Evolutionary conservation across 2,113 vertebrate genomes (phyloP), one percentile per base, ranked within the genome.

Genomic region (Cavia aperea): DNA sequence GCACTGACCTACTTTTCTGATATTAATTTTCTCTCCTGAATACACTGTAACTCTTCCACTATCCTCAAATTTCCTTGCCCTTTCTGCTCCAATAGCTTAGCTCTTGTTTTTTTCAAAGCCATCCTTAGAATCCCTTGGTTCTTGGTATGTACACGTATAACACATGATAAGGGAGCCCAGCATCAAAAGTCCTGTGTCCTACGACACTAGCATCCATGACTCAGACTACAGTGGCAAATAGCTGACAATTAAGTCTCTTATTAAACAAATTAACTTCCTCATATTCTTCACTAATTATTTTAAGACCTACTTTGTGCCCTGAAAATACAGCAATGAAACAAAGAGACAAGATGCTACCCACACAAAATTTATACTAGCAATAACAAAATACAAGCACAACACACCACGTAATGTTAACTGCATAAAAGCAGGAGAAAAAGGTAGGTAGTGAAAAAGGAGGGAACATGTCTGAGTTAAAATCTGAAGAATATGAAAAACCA

Each of bases 21-120:
- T 43, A 68, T 78, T 46, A 29, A 90, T 81, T 86, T 93, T 16
- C 16, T 92, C 6, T 87, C n/a, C 68, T 83, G 43, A 63, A 39
- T 81, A 68, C 2, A 66, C 10, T 73, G 0, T 18, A 60, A 73
- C 68, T 62, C 24, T 73, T 15, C 5, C 12, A 72, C 33, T 63
- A 7, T 51, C 5, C 46, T 85, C 75, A 79, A 43, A 31, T 31
- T 56, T 31, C 33, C 14, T 16, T 46, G 21, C 46, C 36, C 23
- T 89, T 7, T 70, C 13, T 24, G 39, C 14, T 43, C 4, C 39
- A 39, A 0, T 62, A 43, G 51, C 10, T 84, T 36, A 66, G 26
- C 26, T 81, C 63, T 13, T 60, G 24, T 13, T 36, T 86, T 21
- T 29, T 78, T 49, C 26, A 54, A 7, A 49, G 19, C 4, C 7